Percentiles rank a stretch among this genome's conserved stretches.
phyloP scores from a whole-genome alignment of 2,888 invertebrate genomes.

The Mimumesa dahlbomi region DNA sequence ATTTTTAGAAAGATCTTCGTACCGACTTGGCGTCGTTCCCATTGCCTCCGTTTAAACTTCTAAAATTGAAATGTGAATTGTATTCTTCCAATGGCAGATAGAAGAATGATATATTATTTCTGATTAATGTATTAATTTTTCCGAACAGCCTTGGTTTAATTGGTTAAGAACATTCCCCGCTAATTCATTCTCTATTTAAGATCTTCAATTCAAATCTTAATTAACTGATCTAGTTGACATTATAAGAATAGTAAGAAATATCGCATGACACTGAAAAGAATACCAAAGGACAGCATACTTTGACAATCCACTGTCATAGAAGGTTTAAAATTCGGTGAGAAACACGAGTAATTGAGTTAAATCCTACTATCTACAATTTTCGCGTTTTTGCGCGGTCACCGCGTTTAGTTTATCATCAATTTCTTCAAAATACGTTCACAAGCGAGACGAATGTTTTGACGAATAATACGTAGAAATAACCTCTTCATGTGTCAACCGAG shows the following conservation, averaged over 20 bases:
- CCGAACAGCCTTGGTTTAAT: too few relatives aligned
- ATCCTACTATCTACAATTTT: neutral
- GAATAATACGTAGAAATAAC: slow-evolving; percentile 41
- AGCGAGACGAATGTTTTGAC: slow-evolving; percentile 13
- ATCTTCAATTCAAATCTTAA: too few relatives aligned
- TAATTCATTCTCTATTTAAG: too few relatives aligned
- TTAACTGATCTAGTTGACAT: neutral
- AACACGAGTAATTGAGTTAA: neutral
- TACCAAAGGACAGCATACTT: slow-evolving; percentile 41
- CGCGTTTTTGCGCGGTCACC: neutral
- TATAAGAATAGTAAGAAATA: neutral
- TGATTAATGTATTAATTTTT: too few relatives aligned
- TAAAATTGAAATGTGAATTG: slow-evolving; percentile 28
- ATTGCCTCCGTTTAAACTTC: slow-evolving; percentile 79
- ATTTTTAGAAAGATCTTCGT: slow-evolving; percentile 90
- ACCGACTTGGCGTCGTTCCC: slow-evolving; percentile 91
- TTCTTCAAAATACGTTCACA: neutral
- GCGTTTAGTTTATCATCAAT: slow-evolving; percentile 24
- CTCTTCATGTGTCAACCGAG: slow-evolving; percentile 43
- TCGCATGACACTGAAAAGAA: slow-evolving; percentile 4
- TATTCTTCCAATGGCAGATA: too few relatives aligned
- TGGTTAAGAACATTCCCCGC: too few relatives aligned
- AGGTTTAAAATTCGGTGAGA: slow-evolving; percentile 19
- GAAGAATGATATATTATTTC: too few relatives aligned
- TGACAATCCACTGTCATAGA: slow-evolving; percentile 53